Base-by-base conservation (phyloP, 2,888 invertebrate genomes). In the Colletes collaris region DNA sequence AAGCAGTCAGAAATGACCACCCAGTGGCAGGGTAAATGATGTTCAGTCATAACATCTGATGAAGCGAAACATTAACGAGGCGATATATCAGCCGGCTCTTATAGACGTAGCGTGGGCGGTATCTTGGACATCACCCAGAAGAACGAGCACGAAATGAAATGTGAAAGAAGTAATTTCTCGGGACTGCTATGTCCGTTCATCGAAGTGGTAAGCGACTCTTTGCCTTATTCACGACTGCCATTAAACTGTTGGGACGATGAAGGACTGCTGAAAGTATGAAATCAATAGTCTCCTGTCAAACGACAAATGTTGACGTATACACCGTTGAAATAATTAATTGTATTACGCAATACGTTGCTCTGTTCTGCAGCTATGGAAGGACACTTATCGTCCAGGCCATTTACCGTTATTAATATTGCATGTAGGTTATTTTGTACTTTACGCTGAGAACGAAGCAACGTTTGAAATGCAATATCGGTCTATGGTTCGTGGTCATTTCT, bases 21-120 rank as follows among this genome's bases (percentile, higher is more conserved):
- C 91, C 91, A 90, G 91, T 91, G 90, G 91, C 91, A 88, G 88
- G 85, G 89, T 91, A 90, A 90, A 89, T 88, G 86, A 89, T 89
- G 91, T 90, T 89, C 90, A 86, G 90, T 91, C 91, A 90, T 91
- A 91, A 91, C 90, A 90, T 90, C 91, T 90, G 91, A 91, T 91
- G 91, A 91, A 91, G 91, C 91, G 90, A 89, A 90, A 90, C 91
- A 90, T 91, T 91, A 91, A 90, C 91, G 91, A 90, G 90, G 89
- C 90, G 89, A 91, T 91, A 91, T 89, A 91, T 91, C 91, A 89
- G 86, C 86, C 80, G 82, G 76, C 84, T 82, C 82, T 82, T 81
- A 82, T 84, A 84, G 85, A 85, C 75, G 84, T 79, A 44, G 86
- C 83, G 87, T 87, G 85, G 86, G 88, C 86, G 88, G 85, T 84